Evolutionary conservation across 2,888 invertebrate genomes (phyloP).

Genomic region (Bimastos eiseni): DNA sequence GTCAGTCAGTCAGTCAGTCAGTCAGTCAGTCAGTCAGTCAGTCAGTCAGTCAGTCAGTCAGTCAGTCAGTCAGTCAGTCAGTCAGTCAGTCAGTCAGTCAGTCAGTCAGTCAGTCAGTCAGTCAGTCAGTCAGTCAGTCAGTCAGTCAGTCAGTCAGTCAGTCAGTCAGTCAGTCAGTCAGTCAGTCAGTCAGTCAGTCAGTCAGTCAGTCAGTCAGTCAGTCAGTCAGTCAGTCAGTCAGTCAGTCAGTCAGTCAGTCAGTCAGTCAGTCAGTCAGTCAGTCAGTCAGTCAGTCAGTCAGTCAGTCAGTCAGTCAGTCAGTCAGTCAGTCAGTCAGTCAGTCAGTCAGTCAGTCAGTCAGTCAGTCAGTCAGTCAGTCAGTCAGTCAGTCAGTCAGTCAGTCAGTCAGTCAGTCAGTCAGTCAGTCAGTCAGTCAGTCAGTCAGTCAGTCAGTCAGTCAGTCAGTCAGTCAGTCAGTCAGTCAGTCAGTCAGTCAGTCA

Average conservation of each 20-base stretch:
- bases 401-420: background rate
- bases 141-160: background rate
- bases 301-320: background rate
- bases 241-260: background rate
- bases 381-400: too few species aligned
- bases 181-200: background rate
- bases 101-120: too few species aligned
- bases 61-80: background rate
- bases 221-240: background rate
- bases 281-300: background rate
- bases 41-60: too few species aligned
- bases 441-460: background rate
- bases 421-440: background rate
- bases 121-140: background rate
- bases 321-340: too few species aligned
- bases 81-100: background rate
- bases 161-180: background rate
- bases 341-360: background rate
- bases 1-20: background rate
- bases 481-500: background rate
- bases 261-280: background rate
- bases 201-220: background rate
- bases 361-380: background rate
- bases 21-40: background rate
- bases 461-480: background rate